These are phyloP conservation scores for Palaemon carinicauda DNA, from an alignment of 1,140 invertebrate species.

Conservation along the genomic window DNA sequence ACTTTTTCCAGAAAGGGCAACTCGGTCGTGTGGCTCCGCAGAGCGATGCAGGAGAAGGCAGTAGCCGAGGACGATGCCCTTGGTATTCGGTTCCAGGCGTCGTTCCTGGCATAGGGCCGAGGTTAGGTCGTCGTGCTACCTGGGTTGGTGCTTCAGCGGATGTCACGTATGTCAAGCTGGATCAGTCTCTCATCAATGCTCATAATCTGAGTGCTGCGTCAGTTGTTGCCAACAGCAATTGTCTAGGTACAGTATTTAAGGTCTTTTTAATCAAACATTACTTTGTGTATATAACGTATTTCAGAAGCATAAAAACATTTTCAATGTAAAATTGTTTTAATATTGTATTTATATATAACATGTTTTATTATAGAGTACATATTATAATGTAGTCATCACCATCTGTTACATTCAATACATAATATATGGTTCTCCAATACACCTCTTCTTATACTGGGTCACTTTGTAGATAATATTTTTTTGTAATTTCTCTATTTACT, in stretches of 20 bases:
- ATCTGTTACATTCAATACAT: no score
- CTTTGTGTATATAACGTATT: no score
- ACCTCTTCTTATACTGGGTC: no score
- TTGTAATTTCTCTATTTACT: no score
- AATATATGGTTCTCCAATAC: no score
- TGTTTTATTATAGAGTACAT: no score
- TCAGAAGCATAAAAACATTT: no score
- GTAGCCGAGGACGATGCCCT: slow-evolving; percentile 63
- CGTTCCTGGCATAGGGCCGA: slow-evolving; percentile 81
- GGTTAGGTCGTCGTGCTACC: slow-evolving; percentile 78
- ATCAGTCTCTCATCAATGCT: slow-evolving; percentile 90
- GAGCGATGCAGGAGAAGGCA: slow-evolving; percentile 50
- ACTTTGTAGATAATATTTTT: no score
- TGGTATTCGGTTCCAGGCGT: slow-evolving; percentile 86
- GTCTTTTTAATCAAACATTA: no score
- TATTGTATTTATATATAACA: no score
- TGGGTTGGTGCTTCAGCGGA: slow-evolving; percentile 95
- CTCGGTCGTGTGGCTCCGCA: slow-evolving; percentile 74
- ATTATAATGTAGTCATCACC: no score
- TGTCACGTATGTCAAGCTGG: slow-evolving; percentile 93
- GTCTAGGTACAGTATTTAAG: slow-evolving; percentile 41
- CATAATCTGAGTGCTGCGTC: slow-evolving; percentile 84
- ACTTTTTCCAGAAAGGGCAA: slow-evolving; percentile 76
- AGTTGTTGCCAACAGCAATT: slow-evolving; percentile 81
- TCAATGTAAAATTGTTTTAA: no score